These are phyloP conservation scores for Rutpela maculata DNA, from an alignment of 2,888 invertebrate genomes.

Conservation along the genomic window DNA sequence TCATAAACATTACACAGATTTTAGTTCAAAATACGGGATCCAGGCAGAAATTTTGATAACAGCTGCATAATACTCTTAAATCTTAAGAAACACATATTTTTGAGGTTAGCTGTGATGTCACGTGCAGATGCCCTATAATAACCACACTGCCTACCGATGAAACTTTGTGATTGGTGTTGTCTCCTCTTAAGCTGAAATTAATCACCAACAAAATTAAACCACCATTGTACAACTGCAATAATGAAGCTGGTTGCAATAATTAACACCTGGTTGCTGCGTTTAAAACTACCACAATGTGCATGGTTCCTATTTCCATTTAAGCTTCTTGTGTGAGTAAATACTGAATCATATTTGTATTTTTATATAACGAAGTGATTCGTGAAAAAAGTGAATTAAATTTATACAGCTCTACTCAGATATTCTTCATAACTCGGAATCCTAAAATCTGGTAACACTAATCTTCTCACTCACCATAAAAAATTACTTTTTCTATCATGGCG, in stretches of 20 bases:
- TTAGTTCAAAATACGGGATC: too few species aligned
- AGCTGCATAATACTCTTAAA: too few species aligned
- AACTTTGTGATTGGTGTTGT: too few species aligned
- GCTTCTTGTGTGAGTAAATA: neutral
- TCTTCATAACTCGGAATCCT: neutral
- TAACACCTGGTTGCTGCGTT: neutral
- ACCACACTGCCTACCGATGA: too few species aligned
- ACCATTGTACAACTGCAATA: too few species aligned
- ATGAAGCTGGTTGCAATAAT: neutral
- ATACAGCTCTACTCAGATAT: neutral
- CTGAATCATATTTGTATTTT: neutral
- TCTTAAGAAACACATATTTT: too few species aligned
- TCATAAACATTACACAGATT: too few species aligned
- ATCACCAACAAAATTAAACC: too few species aligned
- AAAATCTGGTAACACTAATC: neutral
- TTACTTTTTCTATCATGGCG: constrained; percentile 29
- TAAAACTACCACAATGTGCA: neutral
- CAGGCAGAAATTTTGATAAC: too few species aligned
- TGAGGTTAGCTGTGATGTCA: too few species aligned
- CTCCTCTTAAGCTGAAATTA: too few species aligned
- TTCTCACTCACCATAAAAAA: neutral
- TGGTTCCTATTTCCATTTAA: neutral
- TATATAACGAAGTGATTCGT: neutral
- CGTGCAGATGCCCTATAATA: too few species aligned
- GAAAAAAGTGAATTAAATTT: neutral